Evolutionary conservation across 1,140 invertebrate species (phyloP), one percentile per base, ranked within the genome.

Genomic region (Marisa cornuarietis): DNA sequence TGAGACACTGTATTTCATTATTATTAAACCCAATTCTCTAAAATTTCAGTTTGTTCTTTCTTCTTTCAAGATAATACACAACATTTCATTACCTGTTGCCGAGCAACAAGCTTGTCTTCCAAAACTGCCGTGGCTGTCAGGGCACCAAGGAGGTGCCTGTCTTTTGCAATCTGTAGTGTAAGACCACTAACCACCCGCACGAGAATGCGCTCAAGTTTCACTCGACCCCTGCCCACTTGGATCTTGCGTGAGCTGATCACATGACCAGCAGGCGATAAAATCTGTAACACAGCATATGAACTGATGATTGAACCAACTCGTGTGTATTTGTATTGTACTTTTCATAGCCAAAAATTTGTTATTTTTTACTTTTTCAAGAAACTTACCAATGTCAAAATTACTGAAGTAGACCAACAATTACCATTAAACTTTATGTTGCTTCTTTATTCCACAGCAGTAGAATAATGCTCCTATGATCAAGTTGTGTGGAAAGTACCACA

Each of bases 231-330:
- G 18, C 95, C 95, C 22, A 99, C 96, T 2, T 96, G 93, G 14
- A 99, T 94, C 92, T 99, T 97, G 79, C 95, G 95, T 0, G 96
- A 94, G 31, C 96, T 97, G 84, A 98, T 95, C 0, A 98, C 95
- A 26, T 96, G 93, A 3, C 97, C 96, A 8, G 96, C 96, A 0
- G 97, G 96, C 0, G 97, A 98, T 22, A 98, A 88, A 16, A 97
- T 95, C 94, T 95, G 86, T n/a, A 22, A 61, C 22, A 16, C 54
- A 58, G 1, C 11, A 58, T 58, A 58, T 11, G 54, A 6, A 42
- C 6, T 42, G 31, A 42, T 42, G 31, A 42, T 42, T 42, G 6
- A 42, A 42, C 6, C 31, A 42, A 42, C 31, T 42, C 31, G 6
- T 42, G 31, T 42, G 31, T 42, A 42, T 42, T 42, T 42, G 31